phyloP scores from a whole-genome alignment of 2,888 invertebrate species.

The Abscondita cerata region DNA sequence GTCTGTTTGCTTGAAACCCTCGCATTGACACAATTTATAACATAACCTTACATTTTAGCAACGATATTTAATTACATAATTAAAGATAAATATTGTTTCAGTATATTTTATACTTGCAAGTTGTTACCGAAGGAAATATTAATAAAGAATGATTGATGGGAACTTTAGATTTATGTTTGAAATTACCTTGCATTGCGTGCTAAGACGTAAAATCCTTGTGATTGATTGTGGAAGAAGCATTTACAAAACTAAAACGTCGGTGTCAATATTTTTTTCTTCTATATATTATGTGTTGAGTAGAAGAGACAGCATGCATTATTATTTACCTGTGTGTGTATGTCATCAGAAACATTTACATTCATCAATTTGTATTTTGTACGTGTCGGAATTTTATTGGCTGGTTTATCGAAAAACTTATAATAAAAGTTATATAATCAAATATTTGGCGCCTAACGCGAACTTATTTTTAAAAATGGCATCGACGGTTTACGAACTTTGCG shows the following conservation, averaged over 20 bases:
- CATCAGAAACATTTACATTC: conserved; percentile 29
- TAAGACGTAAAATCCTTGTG: conserved; percentile 1
- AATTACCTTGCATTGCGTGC: conserved; percentile 7
- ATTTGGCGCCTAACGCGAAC: conserved; percentile 18
- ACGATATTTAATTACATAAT: conserved; percentile 38
- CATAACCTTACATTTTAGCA: conserved; percentile 28
- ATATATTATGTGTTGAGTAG: conserved; percentile 20
- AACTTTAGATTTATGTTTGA: conserved; percentile 13
- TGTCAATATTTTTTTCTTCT: no score
- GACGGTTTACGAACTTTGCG: conserved; percentile 13
- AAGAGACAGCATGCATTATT: conserved; percentile 23
- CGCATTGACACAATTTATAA: conserved; percentile 34
- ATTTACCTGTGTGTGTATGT: conserved; percentile 18
- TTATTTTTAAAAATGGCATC: conserved; percentile 15
- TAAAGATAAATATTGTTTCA: conserved; percentile 37
- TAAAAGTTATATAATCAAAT: conserved; percentile 21
- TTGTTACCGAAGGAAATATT: conserved; percentile 25
- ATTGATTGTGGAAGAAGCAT: conserved; percentile 1
- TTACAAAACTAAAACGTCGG: not conserved
- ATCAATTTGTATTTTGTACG: conserved; percentile 21
- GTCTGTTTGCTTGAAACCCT: conserved; percentile 30
- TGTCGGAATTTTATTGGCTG: conserved; percentile 25
- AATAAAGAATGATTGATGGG: conserved; percentile 26
- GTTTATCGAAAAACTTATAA: conserved; percentile 9
- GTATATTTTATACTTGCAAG: conserved; percentile 28